phyloP scores from a whole-genome alignment of 2,888 invertebrate genomes.

The Athalia cordata region DNA sequence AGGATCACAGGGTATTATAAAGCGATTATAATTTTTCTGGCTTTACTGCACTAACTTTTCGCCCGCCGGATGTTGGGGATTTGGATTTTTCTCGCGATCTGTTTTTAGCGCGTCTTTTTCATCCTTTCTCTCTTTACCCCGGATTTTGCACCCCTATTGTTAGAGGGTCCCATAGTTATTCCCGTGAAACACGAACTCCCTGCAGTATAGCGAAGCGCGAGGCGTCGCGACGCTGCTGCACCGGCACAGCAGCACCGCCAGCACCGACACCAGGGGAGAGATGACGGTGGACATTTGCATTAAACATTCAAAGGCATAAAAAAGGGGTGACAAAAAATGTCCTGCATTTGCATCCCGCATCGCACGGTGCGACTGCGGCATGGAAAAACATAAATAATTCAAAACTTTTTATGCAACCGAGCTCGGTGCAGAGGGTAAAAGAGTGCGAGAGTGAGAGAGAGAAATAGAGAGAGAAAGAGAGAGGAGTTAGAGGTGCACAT shows the following conservation, averaged over 20 bases:
- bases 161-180: conserved; percentile 1
- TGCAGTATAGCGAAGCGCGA: too few species aligned
- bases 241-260: neutral
- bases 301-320: conserved; percentile 67
- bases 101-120: neutral
- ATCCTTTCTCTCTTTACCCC: neutral
- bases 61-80: neutral
- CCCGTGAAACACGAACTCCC: conserved; percentile 1
- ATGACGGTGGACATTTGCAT: conserved; percentile 54
- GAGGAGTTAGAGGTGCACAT: too few species aligned
- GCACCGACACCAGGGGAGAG: neutral
- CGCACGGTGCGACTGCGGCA: conserved; percentile 60
- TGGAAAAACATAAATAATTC: conserved; percentile 72
- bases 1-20: too few species aligned
- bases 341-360: conserved; percentile 68
- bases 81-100: conserved; percentile 4
- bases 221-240: too few species aligned
- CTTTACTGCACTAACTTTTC: neutral
- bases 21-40: too few species aligned
- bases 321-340: conserved; percentile 62
- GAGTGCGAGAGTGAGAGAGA: neutral
- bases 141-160: neutral
- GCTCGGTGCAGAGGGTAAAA: conserved; percentile 39
- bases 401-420: conserved; percentile 66
- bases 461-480: too few species aligned